Base-by-base conservation (phyloP, 2,113 vertebrate genomes). In the Nasalis larvatus region DNA sequence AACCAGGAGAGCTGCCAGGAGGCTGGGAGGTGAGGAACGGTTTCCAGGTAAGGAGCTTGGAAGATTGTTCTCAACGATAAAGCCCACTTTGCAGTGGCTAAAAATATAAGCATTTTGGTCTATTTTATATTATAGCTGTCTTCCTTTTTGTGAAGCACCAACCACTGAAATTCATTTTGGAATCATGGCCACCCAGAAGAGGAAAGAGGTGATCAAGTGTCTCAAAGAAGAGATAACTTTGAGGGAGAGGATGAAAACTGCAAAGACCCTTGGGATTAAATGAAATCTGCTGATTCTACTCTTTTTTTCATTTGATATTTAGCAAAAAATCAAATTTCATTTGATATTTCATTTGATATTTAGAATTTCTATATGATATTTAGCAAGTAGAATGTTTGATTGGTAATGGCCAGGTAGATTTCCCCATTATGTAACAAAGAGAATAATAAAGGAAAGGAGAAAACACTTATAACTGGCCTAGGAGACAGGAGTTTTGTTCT, bases 161-260 rank as follows among this genome's bases (percentile, higher is more conserved):
- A 40, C 13, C n/a, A 74, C 7, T 89, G 85, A 92, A 54, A 56
- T 35, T 73, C 92, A 21, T 71, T 56, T 92, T 85, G 87, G 68
- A 90, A 69, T 73, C 30, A 60, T 37, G 60, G 49, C 60, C 69
- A 32, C 56, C 32, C 27, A 81, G 30, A 27, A 42, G 6, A 68
- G 35, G 25, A 96, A 90, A 35, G 35, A 49, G 88, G 66, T 92
- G 1, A n/a, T 82, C 20, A 52, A 47, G 56, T 37, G 35, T 3
- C 40, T 95, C 58, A 71, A 88, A 95, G 84, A 82, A 56, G 25
- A 98, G 69, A n/a, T 42, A 23, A 30, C 49, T 73, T 45, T 27
- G 45, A 30, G 30, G 63, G 14, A 66, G n/a, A 95, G 52, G 83
- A 86, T 60, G 17, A 27, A 27, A 80, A 47, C 68, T 2, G 21